phyloP scores from a whole-genome alignment of 2,797 vertebrate species.

The Parambassis ranga region DNA sequence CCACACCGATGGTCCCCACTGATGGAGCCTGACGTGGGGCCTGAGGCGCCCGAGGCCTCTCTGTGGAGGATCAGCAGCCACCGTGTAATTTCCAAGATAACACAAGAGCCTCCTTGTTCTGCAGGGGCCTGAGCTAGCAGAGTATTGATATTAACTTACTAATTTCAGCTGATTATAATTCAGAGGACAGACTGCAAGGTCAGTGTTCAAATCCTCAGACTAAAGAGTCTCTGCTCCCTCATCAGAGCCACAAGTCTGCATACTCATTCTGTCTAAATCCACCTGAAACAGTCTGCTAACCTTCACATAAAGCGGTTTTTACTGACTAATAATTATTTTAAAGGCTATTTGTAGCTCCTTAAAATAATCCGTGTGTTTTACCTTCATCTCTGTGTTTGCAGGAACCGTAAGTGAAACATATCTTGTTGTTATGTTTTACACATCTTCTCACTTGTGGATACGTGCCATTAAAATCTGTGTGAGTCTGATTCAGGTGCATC shows the following conservation, averaged over 20 bases:
- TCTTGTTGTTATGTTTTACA: no score
- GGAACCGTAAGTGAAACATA: no score
- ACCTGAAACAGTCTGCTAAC: neutral
- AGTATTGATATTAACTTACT: slow-evolving; percentile 3
- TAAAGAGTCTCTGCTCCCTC: neutral
- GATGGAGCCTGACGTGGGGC: slow-evolving; percentile 29
- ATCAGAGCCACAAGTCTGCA: neutral
- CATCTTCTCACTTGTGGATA: no score
- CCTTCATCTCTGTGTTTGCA: no score
- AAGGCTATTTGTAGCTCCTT: neutral
- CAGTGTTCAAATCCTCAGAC: neutral
- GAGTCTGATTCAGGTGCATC: no score
- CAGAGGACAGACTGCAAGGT: neutral
- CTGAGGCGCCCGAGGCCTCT: slow-evolving; percentile 1
- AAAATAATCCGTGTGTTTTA: neutral
- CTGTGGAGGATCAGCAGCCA: neutral
- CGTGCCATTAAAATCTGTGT: no score
- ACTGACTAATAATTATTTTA: neutral
- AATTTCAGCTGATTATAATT: slow-evolving; percentile 1
- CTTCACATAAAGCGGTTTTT: neutral
- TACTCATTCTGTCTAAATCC: neutral
- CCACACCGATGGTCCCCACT: slow-evolving; percentile 8
- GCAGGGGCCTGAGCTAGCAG: neutral
- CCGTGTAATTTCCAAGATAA: slow-evolving; percentile 3
- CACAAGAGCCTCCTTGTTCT: neutral